Evolutionary conservation across 1,140 invertebrate species (phyloP).

Genomic region (Anadara kagoshimensis): DNA sequence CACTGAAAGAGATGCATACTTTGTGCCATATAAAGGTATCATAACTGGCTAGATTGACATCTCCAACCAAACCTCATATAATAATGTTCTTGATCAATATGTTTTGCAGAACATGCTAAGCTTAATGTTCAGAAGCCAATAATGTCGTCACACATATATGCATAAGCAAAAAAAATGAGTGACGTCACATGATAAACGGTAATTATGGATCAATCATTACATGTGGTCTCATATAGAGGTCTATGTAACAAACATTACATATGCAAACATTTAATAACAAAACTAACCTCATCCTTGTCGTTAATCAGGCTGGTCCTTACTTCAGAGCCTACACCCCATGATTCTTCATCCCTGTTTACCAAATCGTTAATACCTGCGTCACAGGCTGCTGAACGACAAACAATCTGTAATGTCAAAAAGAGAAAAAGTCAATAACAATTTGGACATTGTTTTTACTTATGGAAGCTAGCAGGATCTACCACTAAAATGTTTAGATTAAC

Average conservation of each 20-base stretch:
- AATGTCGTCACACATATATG: no score
- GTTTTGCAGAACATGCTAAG: neutral
- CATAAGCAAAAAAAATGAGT: neutral
- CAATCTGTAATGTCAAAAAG: slow-evolving; percentile 47
- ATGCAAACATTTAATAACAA: neutral
- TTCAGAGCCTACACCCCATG: slow-evolving; percentile 63
- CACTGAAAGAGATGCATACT: no score
- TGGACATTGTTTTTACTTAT: no score
- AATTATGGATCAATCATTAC: no score
- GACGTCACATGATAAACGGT: neutral
- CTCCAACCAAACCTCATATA: no score
- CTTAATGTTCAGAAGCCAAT: no score
- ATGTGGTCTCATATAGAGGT: no score
- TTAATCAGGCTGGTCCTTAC: slow-evolving; percentile 60
- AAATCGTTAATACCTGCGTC: slow-evolving; percentile 60
- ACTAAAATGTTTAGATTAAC: no score
- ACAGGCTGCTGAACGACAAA: slow-evolving; percentile 46
- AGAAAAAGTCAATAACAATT: no score
- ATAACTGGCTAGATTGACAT: no score
- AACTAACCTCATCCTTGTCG: slow-evolving; percentile 63
- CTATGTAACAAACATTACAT: neutral
- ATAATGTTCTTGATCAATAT: neutral
- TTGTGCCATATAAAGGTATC: no score
- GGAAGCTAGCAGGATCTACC: no score
- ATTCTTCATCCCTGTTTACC: slow-evolving; percentile 60